Base-by-base conservation (phyloP, 2,113 vertebrate genomes). In the Coryphaenoides rupestris region DNA sequence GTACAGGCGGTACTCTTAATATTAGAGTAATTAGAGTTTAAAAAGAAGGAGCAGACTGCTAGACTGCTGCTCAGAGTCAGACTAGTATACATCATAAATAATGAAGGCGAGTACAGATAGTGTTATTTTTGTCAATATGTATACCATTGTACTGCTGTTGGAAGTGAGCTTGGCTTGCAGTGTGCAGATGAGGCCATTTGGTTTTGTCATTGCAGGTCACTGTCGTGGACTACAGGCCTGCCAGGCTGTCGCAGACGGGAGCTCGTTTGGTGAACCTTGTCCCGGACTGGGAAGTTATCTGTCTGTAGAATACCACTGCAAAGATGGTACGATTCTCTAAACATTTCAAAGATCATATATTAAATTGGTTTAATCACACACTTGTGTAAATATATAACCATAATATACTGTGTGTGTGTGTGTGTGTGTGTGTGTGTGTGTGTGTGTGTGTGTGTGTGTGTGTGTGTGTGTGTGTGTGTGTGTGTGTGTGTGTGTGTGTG, bases 201-300 rank as follows among this genome's bases (percentile, higher is more conserved):
- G 24, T 60, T 58, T 68, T 79, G 55, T 75, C 28, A 2, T 74
- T 82, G 17, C 81, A 99, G 97, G 81, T 21, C 90, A 93, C 58
- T 96, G 95, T 54, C 95, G 91, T 0, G 92, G 96, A 62, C 92
- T 93, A 46, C 95, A 97, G 78, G 92, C 86, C 2, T 98, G 95
- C 75, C 95, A 96, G 82, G 89, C 92, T 62, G 69, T 89, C 19
- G 88, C 90, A 0, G 91, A 96, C 46, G 59, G 82, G 28, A 75
- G 79, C 50, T 86, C 91, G 65, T 94, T 94, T 77, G 92, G 93
- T 83, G 92, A 96, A 19, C 90, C 91, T 0, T 97, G 96, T 68
- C 93, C 91, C n/a, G 56, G 59, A 4, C 68, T 74, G 19, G 92
- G 94, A 72, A 98, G 90, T 77, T 98, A 98, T 82, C 86, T 98